Base-by-base conservation (phyloP, 2,888 invertebrate species). In the Torymus tubicola region DNA sequence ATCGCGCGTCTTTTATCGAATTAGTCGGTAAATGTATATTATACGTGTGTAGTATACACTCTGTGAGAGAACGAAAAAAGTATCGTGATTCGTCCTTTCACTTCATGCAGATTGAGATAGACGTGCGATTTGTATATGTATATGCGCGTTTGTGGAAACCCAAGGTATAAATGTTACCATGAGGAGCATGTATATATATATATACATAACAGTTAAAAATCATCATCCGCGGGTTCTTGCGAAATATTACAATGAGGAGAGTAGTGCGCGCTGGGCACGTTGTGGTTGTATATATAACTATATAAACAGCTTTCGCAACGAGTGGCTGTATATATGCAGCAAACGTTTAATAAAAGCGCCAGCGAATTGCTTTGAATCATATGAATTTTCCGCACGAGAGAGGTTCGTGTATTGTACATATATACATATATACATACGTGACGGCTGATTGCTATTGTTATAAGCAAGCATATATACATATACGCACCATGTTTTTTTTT, bases 191-290 rank as follows among this genome's bases (percentile, higher is more conserved):
- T 42, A 42, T 42, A 5, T 31, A 21, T 31, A 31, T 42, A 8
- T 42, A 42, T 8, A 42, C 8, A 8, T n/a, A n/a, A n/a, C n/a
- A 42, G 42, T 42, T 42, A 64, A 55, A 42, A 65, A 74, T 65
- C 65, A 65, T 73, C 31, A 18, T 57, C 12, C 42, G 42, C 10
- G 42, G 14, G 57, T 74, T 65, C 58, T 74, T 58, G 65, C 50
- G 52, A 64, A 74, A 74, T 55, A 65, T 65, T 64, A 74, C 65
- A 74, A 74, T 65, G 65, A 42, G 65, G 14, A 31, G n/a, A n/a
- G n/a, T n/a, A n/a, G n/a, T n/a, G 21, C 21, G 4, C 31, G 31
- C 31, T n/a, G n/a, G 31, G 31, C 31, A 5, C 31, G 31, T 5
- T 31, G 31, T 8, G 10, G 42, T 21, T 21, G 21, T 5, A 8